Evolutionary conservation across 2,113 vertebrate genomes (phyloP), one percentile per base, ranked within the genome.

Genomic region (Agapornis roseicollis): DNA sequence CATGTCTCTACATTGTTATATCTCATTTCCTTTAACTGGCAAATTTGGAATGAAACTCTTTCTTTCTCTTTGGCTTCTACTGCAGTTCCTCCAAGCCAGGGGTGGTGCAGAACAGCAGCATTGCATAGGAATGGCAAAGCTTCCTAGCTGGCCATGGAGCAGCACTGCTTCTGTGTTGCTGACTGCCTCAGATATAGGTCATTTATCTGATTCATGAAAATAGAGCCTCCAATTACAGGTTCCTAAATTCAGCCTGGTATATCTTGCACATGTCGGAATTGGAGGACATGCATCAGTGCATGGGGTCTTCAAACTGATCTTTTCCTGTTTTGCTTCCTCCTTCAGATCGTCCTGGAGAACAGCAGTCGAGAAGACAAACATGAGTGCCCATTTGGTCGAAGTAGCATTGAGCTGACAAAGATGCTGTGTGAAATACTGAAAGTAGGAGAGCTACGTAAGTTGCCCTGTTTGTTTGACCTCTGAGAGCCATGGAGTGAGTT

Each of bases 361-460:
- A 99, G 99, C 97, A 99, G 99, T 94, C 98, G 99, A 33, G 99
- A 99, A 97, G 99, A 99, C 95, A 99, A 99, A 90, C 99, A 99
- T 2, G 99, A 99, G 94, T 99, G 99, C 96, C 99, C 99, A 0
- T 99, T 99, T 42, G 99, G 99, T 79, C 99, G 99, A 91, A 99
- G 99, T 94, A 99, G 99, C 93, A 99, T 99, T 77, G 99, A 99
- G 96, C 98, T 99, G 91, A 99, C 99, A 89, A 99, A 99, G 98
- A 99, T 99, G 99, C 98, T 99, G 42, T 99, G 99, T 8, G 99
- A 99, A 97, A 99, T 99, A 80, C 98, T 99, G 85, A 99, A 99
- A 99, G 99, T 99, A 70, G 99, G 99, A 96, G 99, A 99, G 92
- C 98, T 99, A 56, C 99, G 99, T 99, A 98, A 99, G 99, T 99